Percentiles rank a stretch among this genome's conserved stretches.
These are phyloP conservation scores for Orthonyx spaldingii DNA, from an alignment of 2,113 vertebrate genomes.

Conservation along the genomic window DNA sequence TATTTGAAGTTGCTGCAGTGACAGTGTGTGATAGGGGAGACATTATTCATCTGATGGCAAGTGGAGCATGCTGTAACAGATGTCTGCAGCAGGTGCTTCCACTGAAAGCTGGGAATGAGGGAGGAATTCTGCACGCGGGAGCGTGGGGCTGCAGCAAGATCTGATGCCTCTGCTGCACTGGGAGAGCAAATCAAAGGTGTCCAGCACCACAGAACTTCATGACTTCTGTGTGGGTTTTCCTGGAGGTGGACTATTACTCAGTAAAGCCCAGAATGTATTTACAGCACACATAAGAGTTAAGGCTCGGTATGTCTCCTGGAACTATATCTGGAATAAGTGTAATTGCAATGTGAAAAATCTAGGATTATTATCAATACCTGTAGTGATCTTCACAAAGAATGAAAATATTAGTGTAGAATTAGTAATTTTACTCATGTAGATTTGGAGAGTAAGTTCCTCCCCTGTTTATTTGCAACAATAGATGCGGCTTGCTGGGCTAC, in stretches of 20 bases:
- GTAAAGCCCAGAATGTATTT: neutral
- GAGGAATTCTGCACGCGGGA: neutral
- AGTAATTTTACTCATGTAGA: neutral
- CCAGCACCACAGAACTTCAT: neutral
- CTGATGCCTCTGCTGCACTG: neutral
- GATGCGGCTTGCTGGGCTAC: neutral
- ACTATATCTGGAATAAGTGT: neutral
- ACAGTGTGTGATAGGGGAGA: slow-evolving; percentile 9
- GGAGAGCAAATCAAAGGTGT: neutral
- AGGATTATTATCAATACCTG: neutral
- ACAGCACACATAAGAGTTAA: neutral
- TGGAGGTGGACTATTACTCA: neutral
- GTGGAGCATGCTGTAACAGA: neutral
- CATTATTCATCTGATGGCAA: slow-evolving; percentile 8
- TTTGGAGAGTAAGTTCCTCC: neutral
- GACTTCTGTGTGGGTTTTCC: neutral
- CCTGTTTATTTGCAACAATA: neutral
- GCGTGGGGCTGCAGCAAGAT: neutral
- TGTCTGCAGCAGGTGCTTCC: slow-evolving; percentile 59
- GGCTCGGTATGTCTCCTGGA: neutral
- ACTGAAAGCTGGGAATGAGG: neutral
- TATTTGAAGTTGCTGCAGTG: slow-evolving; percentile 52
- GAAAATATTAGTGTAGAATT: neutral
- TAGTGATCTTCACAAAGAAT: neutral
- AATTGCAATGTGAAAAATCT: neutral